Base-by-base conservation (phyloP, 2,888 invertebrate genomes). In the Oligia strigilis region DNA sequence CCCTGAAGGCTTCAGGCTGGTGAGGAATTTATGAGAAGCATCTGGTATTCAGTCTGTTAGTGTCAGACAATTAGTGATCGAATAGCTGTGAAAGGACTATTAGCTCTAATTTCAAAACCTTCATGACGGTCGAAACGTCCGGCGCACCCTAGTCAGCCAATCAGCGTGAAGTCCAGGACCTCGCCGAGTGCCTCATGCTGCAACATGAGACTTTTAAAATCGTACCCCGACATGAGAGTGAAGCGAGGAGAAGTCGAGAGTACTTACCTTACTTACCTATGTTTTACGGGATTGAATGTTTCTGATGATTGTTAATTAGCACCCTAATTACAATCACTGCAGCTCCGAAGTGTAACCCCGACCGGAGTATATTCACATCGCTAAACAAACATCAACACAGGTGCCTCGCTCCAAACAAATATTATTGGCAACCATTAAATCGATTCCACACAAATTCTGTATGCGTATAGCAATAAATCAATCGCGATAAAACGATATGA, bases 401-500 rank as follows among this genome's bases (percentile, higher is more conserved):
- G 83, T 88, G 78, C 72, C 62, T 64, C 77, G 76, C 78, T 78
- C 52, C 60, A 78, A 84, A 83, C 84, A 77, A 77, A 84, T 79
- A 86, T 77, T 83, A 87, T 88, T 88, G 77, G 58, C 82, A 70
- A n/a, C 77, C 78, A 87, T 84, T 78, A 84, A 83, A 84, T 72
- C 60, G 72, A 78, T 81, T 81, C 78, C 76, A 82, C 81, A 82
- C 78, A 72, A 85, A 83, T 82, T 78, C 77, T 73, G 83, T 82
- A 85, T 81, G 80, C 83, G 71, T 78, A 72, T 65, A 75, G 75
- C 52, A 81, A 86, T 89, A 88, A 90, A 88, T 90, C 88, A 86
- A 86, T 89, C 74, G 67, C 71, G 80, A 89, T 85, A 82, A 75
- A 87, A 77, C 80, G 80, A 86, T 90, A 83, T 81, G 92, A 87